Evolutionary conservation across 2,888 invertebrate genomes (phyloP), one percentile per base, ranked within the genome.

Genomic region (Melinaea menophilus): DNA sequence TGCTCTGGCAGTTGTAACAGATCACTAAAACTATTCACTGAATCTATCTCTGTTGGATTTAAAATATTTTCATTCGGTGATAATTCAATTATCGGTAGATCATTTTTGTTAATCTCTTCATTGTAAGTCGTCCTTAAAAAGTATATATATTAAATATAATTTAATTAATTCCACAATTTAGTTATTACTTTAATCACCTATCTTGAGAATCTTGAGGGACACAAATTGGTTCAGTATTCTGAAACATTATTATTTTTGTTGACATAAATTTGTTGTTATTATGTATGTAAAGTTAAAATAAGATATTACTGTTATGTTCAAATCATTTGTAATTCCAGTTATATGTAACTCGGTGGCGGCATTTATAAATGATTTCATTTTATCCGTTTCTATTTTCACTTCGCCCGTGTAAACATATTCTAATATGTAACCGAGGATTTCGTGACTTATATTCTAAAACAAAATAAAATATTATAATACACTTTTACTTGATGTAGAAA

Each of bases 391-490:
- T 51, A 90, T 68, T 22, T 77, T 73, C 0, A 86, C 87, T 75
- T 89, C 85, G 62, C 90, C 90, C n/a, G 80, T 85, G 65, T 90
- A 90, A 59, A 89, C 82, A 73, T 88, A 90, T 71, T 86, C 85
- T 56, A 90, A 68, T 47, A 90, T 69, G 58, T 76, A 82, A 56
- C 75, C 65, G 13, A 90, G 72, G 5, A 79, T 70, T 62, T 77
- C 66, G 65, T 82, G 74, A 13, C 70, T 80, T 13, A 89, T 72
- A 72, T 85, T 80, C 89, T 89, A 78, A 65, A 84, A 85, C 46
- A 37, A 33, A 56, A 56, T 60, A 61, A 51, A 37, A 58, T 41
- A 31, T 55, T 48, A 57, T 4, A 37, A 37, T 5, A 37, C n/a
- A 41, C 2, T 9, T 41, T 0, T 9, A 41, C 9, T 41, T 41